Evolutionary conservation across 2,113 vertebrate genomes (phyloP), one percentile per base, ranked within the genome.

Genomic region (Sander lucioperca): DNA sequence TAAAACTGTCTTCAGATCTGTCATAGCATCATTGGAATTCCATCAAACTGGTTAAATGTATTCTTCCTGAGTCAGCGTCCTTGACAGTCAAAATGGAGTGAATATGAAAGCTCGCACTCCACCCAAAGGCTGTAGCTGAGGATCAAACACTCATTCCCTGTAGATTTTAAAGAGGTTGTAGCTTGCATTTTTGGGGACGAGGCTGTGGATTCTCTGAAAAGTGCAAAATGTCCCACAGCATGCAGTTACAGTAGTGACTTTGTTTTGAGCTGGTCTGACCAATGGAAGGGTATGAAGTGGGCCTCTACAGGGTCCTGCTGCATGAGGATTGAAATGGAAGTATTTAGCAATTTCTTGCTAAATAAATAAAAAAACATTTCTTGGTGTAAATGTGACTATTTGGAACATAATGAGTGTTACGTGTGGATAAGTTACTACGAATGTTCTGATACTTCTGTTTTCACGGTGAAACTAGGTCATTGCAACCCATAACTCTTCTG

Each of bases 401-500:
- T n/a, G 59, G 47, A 51, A 3, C 3, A 14, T 6, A 6, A 14
- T 27, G 10, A 48, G 56, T 48, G 27, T 50, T 30, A 1, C 11
- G 1, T 8, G 2, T 3, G 19, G 73, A 27, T 36, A 51, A 18
- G 43, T 23, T 67, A 1, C 33, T 23, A 5, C 27, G 21, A 18
- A 27, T 81, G 54, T 61, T 67, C 36, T 21, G 63, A 74, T 19
- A 16, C 62, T 65, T 57, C 18, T 14, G 53, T 59, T 74, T 43
- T 74, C 27, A 18, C 62, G 0, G 21, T 39, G 56, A 75, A 79
- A 63, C 59, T 51, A 58, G 69, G 68, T 56, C 64, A 39, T 4
- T 48, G 57, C n/a, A 63, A 25, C 56, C 13, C 23, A n/a, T 33
- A 10, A n/a, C 19, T 25, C 25, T 10, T 61, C 59, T 54, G 76